Percentiles rank a stretch among this genome's conserved stretches.
Evolutionary conservation across 2,888 invertebrate species (phyloP).

Genomic region (Ochropleura leucogaster): DNA sequence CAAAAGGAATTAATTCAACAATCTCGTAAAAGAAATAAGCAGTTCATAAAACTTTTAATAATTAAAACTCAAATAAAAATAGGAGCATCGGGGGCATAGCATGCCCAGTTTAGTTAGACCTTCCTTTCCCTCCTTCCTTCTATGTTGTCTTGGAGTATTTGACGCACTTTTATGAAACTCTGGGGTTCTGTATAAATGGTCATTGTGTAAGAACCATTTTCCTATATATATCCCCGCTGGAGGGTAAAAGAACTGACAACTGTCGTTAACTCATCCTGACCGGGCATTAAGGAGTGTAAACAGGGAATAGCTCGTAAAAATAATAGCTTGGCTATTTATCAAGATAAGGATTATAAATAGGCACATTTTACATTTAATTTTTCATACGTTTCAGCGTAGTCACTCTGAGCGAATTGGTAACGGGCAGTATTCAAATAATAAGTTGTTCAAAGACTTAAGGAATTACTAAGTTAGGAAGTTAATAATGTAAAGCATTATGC

Average conservation of each 20-base stretch:
- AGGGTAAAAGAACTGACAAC: conserved; percentile 86
- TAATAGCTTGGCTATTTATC: conserved; percentile 78
- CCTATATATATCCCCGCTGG: conserved; percentile 78
- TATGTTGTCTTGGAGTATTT: conserved; percentile 36
- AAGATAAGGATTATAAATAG: conserved; percentile 66
- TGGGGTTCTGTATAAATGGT: conserved; percentile 74
- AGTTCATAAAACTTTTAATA: conserved; percentile 90
- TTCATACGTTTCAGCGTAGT: conserved; percentile 33
- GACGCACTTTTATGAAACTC: conserved; percentile 57
- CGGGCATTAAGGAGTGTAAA: conserved; percentile 84
- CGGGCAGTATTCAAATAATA: neutral
- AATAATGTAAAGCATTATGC: neutral
- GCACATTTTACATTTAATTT: conserved; percentile 57
- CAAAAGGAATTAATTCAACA: conserved; percentile 90
- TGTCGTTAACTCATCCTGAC: conserved; percentile 88
- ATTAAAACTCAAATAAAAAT: conserved; percentile 90
- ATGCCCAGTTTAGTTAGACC: conserved; percentile 72
- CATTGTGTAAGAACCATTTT: conserved; percentile 73
- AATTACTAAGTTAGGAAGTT: neutral
- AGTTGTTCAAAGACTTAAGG: neutral
- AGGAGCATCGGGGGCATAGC: conserved; percentile 75
- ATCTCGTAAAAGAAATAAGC: conserved; percentile 89
- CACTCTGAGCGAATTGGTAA: neutral
- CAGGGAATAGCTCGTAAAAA: conserved; percentile 83
- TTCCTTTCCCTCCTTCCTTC: conserved; percentile 43